phyloP scores from a whole-genome alignment of 2,888 invertebrate genomes.

The Resseliella maxima region DNA sequence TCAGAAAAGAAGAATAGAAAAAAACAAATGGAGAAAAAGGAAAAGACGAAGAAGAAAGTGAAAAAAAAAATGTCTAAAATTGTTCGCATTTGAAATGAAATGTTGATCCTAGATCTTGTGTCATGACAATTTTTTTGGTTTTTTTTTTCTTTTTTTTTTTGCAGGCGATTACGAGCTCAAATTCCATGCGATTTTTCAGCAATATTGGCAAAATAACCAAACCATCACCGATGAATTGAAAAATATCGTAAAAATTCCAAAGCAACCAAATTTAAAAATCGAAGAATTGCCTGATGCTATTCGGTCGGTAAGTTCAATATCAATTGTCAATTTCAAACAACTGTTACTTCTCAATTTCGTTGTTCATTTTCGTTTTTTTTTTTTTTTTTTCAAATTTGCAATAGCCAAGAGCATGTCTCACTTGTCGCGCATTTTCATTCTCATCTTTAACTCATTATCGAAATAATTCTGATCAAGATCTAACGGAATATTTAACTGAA shows the following conservation, averaged over 20 bases:
- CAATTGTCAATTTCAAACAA: neutral
- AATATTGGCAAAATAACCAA: conserved; percentile 8
- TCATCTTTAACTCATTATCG: neutral
- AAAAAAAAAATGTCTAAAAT: neutral
- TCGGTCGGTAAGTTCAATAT: neutral
- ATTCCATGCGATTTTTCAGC: neutral
- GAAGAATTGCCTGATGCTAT: neutral
- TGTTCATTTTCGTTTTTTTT: neutral
- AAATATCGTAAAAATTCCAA: neutral
- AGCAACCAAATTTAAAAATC: neutral
- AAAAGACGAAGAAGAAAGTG: no score
- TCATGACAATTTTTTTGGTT: neutral
- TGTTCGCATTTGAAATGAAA: neutral
- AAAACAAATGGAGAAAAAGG: no score
- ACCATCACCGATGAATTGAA: neutral
- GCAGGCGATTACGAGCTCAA: neutral
- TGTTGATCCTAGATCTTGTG: neutral
- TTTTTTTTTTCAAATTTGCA: neutral
- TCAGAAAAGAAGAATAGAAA: no score
- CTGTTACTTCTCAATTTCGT: neutral
- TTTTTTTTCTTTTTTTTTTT: neutral
- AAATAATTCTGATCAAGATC: conserved; percentile 19
- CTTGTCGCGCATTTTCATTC: conserved; percentile 37
- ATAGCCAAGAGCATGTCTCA: neutral
- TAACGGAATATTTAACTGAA: neutral